A percentile compares a stretch with the other conserved stretches of the same genome.
Evolutionary conservation across 2,113 vertebrate genomes (phyloP).

Genomic region (Ursus arctos): DNA sequence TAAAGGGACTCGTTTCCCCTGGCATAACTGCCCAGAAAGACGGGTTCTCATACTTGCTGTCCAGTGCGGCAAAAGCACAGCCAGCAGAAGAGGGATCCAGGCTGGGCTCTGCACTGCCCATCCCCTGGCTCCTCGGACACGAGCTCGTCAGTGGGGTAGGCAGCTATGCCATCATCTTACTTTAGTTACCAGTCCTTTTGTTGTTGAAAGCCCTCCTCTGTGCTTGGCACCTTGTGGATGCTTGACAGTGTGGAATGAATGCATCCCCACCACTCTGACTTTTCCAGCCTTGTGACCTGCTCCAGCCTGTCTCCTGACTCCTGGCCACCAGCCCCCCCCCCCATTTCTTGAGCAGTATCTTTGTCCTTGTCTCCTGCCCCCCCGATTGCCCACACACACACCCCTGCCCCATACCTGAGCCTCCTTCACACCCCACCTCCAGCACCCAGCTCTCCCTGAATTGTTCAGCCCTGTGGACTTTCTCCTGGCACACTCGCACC

Average conservation of each 20-base stretch:
- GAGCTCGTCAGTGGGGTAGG: too few species aligned
- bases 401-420: not conserved
- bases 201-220: not conserved
- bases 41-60: not conserved
- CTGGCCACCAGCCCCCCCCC: too few species aligned
- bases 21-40: constrained; percentile 21
- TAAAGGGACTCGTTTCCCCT: constrained; percentile 15
- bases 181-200: not conserved
- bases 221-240: not conserved
- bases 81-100: not conserved
- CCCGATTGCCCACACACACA: not conserved
- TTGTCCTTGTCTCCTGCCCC: not conserved
- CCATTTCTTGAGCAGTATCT: not conserved
- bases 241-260: not conserved
- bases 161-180: not conserved
- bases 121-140: not conserved
- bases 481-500: not conserved
- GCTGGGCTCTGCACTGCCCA: not conserved
- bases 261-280: not conserved
- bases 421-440: not conserved
- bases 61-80: not conserved
- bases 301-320: not conserved
- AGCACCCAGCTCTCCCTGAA: not conserved
- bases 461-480: not conserved
- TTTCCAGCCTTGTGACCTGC: not conserved